phyloP scores from a whole-genome alignment of 2,797 vertebrate species.

The Xenentodon cancila region DNA sequence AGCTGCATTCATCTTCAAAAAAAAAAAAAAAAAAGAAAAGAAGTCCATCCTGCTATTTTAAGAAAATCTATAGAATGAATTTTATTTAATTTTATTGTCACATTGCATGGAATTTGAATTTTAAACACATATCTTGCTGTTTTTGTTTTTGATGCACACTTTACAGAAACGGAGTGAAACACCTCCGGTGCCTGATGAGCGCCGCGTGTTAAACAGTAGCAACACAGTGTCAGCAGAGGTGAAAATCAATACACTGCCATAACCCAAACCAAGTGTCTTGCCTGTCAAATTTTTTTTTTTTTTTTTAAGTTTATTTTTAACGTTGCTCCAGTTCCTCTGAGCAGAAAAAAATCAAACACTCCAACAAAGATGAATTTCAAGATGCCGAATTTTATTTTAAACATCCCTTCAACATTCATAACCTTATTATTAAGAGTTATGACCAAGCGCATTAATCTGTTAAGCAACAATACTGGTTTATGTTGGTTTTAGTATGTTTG shows the following conservation, averaged over 20 bases:
- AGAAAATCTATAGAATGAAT: conserved; percentile 46
- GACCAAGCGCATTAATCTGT: conserved; percentile 43
- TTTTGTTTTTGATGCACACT: conserved; percentile 36
- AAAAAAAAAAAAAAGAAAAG: too few species aligned
- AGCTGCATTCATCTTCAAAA: conserved; percentile 5
- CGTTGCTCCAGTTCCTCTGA: conserved; percentile 50
- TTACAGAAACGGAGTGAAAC: conserved; percentile 34
- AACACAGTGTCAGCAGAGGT: conserved; percentile 21
- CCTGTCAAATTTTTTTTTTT: conserved; percentile 16
- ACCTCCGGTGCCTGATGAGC: conserved; percentile 24
- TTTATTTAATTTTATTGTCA: conserved; percentile 68
- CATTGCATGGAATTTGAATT: conserved; percentile 62
- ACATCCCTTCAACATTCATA: conserved; percentile 33
- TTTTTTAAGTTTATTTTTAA: conserved; percentile 38
- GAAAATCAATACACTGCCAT: conserved; percentile 4
- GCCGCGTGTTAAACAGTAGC: conserved; percentile 40
- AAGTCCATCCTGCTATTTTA: conserved; percentile 21
- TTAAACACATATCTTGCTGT: conserved; percentile 41
- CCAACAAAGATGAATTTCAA: conserved; percentile 32
- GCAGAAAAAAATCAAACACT: conserved; percentile 56
- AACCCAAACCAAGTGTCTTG: conserved; percentile 42
- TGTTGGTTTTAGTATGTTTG: conserved; percentile 37
- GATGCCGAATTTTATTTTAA: conserved; percentile 58
- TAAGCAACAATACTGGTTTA: conserved; percentile 24
- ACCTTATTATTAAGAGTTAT: conserved; percentile 24